Evolutionary conservation across 2,113 vertebrate species (phyloP).

Genomic region (Tichodroma muraria): DNA sequence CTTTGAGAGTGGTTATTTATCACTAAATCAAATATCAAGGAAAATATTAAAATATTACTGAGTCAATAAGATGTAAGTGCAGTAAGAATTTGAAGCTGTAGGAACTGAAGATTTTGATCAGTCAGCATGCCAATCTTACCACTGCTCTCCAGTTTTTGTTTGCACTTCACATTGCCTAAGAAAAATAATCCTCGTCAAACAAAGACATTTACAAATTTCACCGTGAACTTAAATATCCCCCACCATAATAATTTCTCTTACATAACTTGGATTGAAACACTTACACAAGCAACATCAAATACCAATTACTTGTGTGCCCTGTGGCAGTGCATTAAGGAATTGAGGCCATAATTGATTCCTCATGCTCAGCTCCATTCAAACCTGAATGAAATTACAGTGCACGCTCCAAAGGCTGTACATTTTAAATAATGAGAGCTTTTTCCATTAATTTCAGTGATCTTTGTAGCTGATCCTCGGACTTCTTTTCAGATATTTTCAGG

Average conservation of each 20-base stretch:
- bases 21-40: slow-evolving; percentile 1
- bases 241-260: background rate
- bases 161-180: background rate
- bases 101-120: background rate
- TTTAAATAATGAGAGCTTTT: background rate
- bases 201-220: background rate
- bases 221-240: background rate
- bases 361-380: background rate
- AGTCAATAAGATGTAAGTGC: background rate
- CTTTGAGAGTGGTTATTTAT: slow-evolving; percentile 43
- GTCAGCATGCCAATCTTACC: background rate
- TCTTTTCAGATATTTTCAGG: background rate
- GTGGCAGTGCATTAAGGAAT: background rate
- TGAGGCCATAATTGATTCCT: background rate
- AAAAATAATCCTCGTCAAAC: background rate
- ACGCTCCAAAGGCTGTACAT: background rate
- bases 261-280: background rate
- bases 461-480: background rate
- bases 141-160: background rate
- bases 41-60: background rate
- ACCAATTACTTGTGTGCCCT: background rate
- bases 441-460: background rate
- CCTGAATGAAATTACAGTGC: background rate
- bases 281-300: background rate
- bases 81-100: background rate